Conservation (phyloP, 2,113 vertebrate genomes). For the Bucco capensis region DNA sequence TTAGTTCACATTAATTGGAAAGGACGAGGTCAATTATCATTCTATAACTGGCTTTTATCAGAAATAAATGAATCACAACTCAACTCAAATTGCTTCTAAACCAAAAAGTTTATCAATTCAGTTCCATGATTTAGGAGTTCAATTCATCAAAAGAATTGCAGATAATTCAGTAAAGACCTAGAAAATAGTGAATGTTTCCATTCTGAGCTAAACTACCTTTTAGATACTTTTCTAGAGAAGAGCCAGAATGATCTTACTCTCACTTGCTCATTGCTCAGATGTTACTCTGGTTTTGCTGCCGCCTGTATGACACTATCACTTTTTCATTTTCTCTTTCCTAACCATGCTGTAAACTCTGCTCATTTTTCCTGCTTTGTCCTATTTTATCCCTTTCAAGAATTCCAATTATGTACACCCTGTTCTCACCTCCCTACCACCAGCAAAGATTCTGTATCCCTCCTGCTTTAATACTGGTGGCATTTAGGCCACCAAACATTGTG, state of each 20-base stretch:
- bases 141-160: background rate
- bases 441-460: background rate
- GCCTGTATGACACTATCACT: fast-evolving
- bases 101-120: background rate
- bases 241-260: too few relatives aligned
- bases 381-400: background rate
- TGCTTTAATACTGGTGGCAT: background rate
- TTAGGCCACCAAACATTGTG: background rate
- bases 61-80: background rate
- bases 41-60: background rate
- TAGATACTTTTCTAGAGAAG: background rate
- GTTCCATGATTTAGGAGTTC: background rate
- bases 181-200: background rate
- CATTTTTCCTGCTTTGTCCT: background rate
- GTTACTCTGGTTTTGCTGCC: background rate
- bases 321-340: background rate
- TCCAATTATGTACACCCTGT: fast-evolving
- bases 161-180: background rate
- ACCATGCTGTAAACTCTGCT: background rate
- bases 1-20: background rate
- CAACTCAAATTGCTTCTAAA: background rate
- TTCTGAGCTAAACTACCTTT: background rate
- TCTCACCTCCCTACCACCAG: background rate
- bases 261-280: fast-evolving
- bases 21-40: background rate